Conservation (phyloP, 2,113 vertebrate genomes). For the Hippopotamus amphibius region DNA sequence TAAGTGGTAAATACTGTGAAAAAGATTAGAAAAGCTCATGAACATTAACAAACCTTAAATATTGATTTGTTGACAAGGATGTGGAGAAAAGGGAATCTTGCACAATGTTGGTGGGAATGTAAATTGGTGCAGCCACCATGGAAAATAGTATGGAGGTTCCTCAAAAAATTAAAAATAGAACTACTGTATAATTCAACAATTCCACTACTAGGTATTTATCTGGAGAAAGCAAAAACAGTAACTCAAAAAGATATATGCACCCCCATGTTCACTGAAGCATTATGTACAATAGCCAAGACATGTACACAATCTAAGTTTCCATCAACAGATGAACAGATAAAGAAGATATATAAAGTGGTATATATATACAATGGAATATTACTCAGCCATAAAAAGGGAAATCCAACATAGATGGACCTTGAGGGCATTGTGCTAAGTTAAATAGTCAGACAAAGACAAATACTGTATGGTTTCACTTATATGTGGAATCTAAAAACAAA, state of each 20-base stretch:
- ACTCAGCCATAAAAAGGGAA: not conserved
- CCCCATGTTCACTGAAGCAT: not conserved
- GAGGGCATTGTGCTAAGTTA: not conserved
- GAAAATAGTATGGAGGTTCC: not conserved
- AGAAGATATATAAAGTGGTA: not conserved
- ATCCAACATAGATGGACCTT: not conserved
- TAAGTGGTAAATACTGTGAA: not conserved
- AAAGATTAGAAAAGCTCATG: not conserved
- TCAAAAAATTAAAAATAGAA: not conserved
- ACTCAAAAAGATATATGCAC: not conserved
- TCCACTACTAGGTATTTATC: not conserved
- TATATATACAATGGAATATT: not conserved
- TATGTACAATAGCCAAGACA: not conserved
- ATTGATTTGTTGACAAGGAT: not conserved
- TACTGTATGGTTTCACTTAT: not conserved
- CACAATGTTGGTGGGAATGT: not conserved
- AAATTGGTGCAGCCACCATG: not conserved
- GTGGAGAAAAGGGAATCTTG: not conserved
- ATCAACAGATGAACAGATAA: not conserved
- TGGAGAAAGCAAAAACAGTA: not conserved
- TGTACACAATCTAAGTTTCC: not conserved
- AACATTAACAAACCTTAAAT: not conserved
- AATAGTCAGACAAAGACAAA: not conserved
- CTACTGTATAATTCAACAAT: not conserved
- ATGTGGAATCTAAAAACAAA: not conserved